Conservation (phyloP, 2,113 vertebrate genomes). For the Hippocampus comes region DNA sequence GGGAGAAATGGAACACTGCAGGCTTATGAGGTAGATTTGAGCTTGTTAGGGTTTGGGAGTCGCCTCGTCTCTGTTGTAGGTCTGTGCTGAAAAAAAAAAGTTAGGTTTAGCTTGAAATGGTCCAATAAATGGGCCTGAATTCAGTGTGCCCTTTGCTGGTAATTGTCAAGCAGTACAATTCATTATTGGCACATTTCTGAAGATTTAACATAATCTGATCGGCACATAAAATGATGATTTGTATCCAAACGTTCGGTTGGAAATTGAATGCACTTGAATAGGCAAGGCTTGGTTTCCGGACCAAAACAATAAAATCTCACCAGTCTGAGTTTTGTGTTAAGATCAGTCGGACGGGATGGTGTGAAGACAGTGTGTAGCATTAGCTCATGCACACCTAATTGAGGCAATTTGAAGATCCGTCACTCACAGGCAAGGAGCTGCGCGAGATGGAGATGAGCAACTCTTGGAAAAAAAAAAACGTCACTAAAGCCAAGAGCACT, state of each 20-base stretch:
- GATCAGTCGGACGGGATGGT: conserved; percentile 36
- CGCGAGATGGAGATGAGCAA: conserved; percentile 6
- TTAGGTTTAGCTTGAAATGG: too few relatives aligned
- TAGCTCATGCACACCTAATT: conserved; percentile 51
- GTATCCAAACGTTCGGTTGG: neutral
- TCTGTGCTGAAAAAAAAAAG: neutral
- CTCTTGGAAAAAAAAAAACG: conserved; percentile 7
- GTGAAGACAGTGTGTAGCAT: conserved; percentile 21
- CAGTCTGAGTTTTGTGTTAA: conserved; percentile 1
- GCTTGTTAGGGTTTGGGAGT: neutral
- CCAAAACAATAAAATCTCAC: neutral
- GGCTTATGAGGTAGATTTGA: neutral
- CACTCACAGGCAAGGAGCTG: conserved; percentile 46
- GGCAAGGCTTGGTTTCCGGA: neutral
- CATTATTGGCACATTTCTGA: too few relatives aligned
- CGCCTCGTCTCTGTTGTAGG: neutral
- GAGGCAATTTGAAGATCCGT: conserved; percentile 59
- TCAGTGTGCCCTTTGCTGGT: too few relatives aligned
- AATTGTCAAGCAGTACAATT: too few relatives aligned
- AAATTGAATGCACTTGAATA: neutral
- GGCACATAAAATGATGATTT: neutral
- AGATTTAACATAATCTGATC: too few relatives aligned
- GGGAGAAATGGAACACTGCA: conserved; percentile 13
- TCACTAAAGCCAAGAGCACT: conserved; percentile 26
- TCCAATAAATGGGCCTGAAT: too few relatives aligned